These are phyloP conservation scores for Cichlasoma orientale DNA, from an alignment of 2,797 vertebrate species.

Conservation along the genomic window DNA sequence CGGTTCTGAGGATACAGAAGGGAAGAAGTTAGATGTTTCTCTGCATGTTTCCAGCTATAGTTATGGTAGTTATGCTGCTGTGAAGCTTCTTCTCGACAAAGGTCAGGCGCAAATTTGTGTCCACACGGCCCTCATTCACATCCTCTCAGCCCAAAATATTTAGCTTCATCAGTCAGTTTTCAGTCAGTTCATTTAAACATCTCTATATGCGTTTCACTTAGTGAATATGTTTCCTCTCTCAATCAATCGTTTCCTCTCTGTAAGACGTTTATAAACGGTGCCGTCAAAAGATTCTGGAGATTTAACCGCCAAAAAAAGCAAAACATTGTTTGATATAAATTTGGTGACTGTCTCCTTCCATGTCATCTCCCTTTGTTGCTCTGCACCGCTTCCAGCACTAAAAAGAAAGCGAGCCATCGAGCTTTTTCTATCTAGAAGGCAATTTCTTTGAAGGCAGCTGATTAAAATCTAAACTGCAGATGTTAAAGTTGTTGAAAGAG, in stretches of 20 bases:
- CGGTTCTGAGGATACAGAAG: constrained; percentile 54
- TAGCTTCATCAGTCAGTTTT: too few relatives aligned
- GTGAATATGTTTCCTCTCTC: not conserved
- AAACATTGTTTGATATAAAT: not conserved
- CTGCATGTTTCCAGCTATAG: too few relatives aligned
- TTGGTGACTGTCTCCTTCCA: not conserved
- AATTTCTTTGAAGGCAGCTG: not conserved
- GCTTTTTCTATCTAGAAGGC: not conserved
- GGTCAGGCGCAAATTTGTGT: not conserved
- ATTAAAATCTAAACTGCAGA: not conserved
- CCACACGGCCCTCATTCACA: not conserved
- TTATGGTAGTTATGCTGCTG: not conserved
- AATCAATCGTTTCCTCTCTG: too few relatives aligned
- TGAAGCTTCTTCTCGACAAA: not conserved
- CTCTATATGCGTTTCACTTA: not conserved
- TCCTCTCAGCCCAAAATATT: not conserved
- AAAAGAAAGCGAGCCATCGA: too few relatives aligned
- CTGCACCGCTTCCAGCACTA: not conserved
- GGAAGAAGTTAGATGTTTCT: not conserved
- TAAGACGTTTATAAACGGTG: too few relatives aligned
- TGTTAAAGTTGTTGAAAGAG: not conserved
- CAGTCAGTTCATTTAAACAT: not conserved
- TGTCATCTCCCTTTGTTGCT: not conserved
- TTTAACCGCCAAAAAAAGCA: not conserved
- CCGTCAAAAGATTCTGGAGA: not conserved